Base-by-base conservation (phyloP, 2,888 invertebrate species). In the Drosophila algonquin region DNA sequence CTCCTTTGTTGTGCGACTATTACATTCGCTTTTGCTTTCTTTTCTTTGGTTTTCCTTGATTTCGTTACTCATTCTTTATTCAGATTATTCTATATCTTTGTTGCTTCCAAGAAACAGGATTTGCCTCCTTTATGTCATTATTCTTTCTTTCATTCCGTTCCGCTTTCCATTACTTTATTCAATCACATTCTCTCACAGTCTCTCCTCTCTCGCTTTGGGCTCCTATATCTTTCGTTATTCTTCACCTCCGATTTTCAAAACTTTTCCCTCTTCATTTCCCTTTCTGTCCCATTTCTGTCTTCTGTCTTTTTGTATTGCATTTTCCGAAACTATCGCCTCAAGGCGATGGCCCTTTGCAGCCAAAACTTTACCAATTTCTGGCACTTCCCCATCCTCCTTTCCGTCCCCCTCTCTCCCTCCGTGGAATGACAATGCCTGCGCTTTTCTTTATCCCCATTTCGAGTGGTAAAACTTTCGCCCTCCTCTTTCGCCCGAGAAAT, bases 401-500 rank as follows among this genome's bases (percentile, higher is more conserved):
- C 32, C 32, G 0, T 10, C 32, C 3, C 32, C 32, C 9, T 14
- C 6, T 14, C 40, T 40, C 6, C 14, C 40, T 40, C 6, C 6
- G 2, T 40, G 14, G 14, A 40, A 14, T 40, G 40, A 40, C 14
- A 40, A 40, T 40, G 14, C 6, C 40, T 40, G 30, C 30, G 12
- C 12, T 35, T 35, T 35, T 12, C 32, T 10, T 10, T 1, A 32
- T 12, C 35, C 40, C 40, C 14, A 14, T 14, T 40, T 40, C 6
- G 40, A 40, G 14, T 2, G 40, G 40, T 14, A 14, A 40, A 21
- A 24, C 14, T 27, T 50, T 4, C 4, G 4, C 7, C 27, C 7
- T 48, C 7, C 24, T 16, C 12, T 40, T 40, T 40, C 21, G 30
- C 18, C n/a, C 18, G n/a, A n/a, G 14, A 47, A 68, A 68, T 58